Conservation (phyloP, 2,113 vertebrate genomes). For the Arenaria interpres region DNA sequence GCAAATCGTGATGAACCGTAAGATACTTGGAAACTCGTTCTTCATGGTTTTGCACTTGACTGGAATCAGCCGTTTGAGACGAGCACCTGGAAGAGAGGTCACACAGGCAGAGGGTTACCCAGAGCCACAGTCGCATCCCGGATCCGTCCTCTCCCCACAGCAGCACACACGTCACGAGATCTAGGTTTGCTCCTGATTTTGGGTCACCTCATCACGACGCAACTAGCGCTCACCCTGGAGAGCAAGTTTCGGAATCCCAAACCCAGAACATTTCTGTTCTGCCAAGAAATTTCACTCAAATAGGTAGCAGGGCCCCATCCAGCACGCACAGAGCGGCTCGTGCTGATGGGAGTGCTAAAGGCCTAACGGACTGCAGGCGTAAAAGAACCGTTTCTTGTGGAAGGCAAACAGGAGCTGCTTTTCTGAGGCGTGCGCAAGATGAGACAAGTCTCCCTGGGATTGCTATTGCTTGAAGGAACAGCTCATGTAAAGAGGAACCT, state of each 20-base stretch:
- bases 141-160: neutral
- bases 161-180: neutral
- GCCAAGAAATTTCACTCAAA: neutral
- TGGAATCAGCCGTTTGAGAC: conserved; percentile 89
- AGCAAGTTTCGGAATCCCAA: neutral
- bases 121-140: neutral
- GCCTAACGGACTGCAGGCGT: neutral
- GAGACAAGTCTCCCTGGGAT: neutral
- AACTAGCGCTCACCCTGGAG: neutral
- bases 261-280: no score
- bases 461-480: neutral
- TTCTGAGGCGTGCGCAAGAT: neutral
- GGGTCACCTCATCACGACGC: neutral
- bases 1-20: conserved; percentile 92
- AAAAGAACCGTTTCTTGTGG: neutral
- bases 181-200: neutral
- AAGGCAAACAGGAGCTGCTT: neutral
- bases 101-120: neutral
- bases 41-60: conserved; percentile 92
- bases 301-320: neutral
- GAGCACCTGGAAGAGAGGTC: conserved; percentile 80
- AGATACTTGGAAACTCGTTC: conserved; percentile 90
- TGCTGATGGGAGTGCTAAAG: neutral
- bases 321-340: fast-evolving
- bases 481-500: neutral